Evolutionary conservation across 1,140 invertebrate species (phyloP).

Genomic region (Drosophila kepulauana): DNA sequence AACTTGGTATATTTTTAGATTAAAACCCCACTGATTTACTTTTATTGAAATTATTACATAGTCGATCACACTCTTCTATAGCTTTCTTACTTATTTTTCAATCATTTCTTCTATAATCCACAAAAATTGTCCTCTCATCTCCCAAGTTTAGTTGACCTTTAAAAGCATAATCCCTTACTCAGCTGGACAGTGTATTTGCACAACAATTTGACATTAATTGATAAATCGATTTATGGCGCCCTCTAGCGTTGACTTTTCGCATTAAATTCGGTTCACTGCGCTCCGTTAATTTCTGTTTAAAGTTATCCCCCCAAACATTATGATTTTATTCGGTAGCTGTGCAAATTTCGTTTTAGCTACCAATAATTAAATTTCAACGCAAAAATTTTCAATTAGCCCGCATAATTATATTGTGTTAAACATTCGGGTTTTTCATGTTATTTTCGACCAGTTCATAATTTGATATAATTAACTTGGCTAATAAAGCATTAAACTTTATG

Average conservation of each 20-base stretch:
- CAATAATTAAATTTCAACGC: conserved; percentile 64
- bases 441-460: conserved; percentile 4
- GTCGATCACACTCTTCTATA: too few relatives aligned
- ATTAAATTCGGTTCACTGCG: conserved; percentile 43
- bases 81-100: too few relatives aligned
- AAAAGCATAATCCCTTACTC: background rate
- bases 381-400: conserved; percentile 72
- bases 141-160: too few relatives aligned
- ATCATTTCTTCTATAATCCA: too few relatives aligned
- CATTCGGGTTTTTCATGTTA: conserved; percentile 1
- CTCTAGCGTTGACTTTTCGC: conserved; percentile 62
- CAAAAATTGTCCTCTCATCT: background rate
- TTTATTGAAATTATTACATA: too few relatives aligned
- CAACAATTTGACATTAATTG: conserved; percentile 71
- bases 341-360: conserved; percentile 26
- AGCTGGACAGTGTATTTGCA: conserved; percentile 56
- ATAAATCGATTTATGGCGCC: conserved; percentile 69
- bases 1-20: too few relatives aligned
- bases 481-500: conserved; percentile 5
- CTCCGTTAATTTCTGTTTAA: conserved; percentile 60
- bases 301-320: conserved; percentile 35
- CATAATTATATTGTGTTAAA: conserved; percentile 57
- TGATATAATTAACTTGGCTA: conserved; percentile 34
- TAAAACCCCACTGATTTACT: too few relatives aligned
- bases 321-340: conserved; percentile 39